These are phyloP conservation scores for Parnassius smintheus DNA, from an alignment of 2,888 invertebrate genomes.

Conservation along the genomic window DNA sequence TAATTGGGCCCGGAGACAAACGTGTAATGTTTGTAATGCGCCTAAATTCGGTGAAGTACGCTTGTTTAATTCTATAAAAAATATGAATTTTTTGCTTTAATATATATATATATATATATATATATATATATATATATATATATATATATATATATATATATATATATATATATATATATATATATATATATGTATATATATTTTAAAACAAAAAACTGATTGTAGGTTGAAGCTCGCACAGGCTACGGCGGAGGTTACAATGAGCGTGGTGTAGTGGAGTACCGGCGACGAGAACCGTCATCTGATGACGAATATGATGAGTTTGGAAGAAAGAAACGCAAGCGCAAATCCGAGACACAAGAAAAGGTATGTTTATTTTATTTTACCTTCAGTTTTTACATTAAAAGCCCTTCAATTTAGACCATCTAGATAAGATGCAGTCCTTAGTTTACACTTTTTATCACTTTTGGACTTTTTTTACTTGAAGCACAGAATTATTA, in stretches of 20 bases:
- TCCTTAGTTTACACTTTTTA: constrained; percentile 7
- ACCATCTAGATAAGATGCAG: constrained; percentile 6
- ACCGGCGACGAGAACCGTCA: constrained; percentile 91
- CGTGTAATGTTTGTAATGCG: constrained; percentile 99
- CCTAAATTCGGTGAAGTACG: constrained; percentile 97
- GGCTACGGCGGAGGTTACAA: constrained; percentile 96
- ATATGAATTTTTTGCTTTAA: background rate
- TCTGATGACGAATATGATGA: constrained; percentile 98
- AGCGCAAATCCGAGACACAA: constrained; percentile 55
- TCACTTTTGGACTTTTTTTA: constrained; percentile 16
- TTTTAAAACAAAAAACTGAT: constrained; percentile 27
- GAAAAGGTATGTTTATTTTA: constrained; percentile 47
- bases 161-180: no score
- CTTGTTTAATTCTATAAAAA: constrained; percentile 23
- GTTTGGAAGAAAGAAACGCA: constrained; percentile 86
- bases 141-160: no score
- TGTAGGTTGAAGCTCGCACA: constrained; percentile 85
- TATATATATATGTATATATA: no score
- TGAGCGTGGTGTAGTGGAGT: constrained; percentile 97
- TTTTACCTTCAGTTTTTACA: constrained; percentile 10
- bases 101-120: no score
- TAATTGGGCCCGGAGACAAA: constrained; percentile 97
- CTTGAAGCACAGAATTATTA: constrained; percentile 21
- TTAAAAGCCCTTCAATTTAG: constrained; percentile 3
- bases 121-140: no score